Conservation (phyloP, 2,797 vertebrate species). For the Phalloptychus januarius region DNA sequence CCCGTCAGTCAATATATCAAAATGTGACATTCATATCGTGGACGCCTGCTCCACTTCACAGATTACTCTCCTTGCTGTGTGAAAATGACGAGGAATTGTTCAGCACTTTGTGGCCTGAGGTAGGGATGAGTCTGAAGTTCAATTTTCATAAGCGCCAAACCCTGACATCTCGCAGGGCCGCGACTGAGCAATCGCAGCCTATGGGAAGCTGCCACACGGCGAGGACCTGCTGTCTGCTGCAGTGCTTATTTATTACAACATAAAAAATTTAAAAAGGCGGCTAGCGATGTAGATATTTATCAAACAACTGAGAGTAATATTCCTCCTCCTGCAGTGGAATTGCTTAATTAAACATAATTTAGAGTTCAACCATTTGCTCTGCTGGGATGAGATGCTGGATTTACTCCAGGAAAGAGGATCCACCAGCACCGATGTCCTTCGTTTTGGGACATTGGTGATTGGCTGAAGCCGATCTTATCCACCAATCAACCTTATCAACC, state of each 20-base stretch:
- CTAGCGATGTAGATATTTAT: constrained; percentile 57
- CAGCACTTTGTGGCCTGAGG: constrained; percentile 53
- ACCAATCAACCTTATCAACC: no score
- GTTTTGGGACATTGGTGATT: no score
- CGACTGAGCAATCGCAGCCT: constrained; percentile 60
- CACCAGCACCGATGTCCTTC: not conserved
- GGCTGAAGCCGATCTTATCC: no score
- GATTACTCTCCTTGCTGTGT: constrained; percentile 59
- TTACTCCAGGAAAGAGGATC: constrained; percentile 57
- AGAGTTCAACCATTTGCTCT: constrained; percentile 40
- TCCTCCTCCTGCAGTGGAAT: constrained; percentile 45
- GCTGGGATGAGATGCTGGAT: constrained; percentile 49
- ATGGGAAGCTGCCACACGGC: constrained; percentile 51
- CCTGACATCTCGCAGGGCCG: constrained; percentile 61
- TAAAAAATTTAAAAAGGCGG: not conserved
- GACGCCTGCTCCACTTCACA: constrained; percentile 49
- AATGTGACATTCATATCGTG: constrained; percentile 37
- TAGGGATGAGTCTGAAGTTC: constrained; percentile 71
- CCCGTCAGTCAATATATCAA: constrained; percentile 36
- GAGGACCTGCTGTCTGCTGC: constrained; percentile 35
- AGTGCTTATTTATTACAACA: constrained; percentile 42
- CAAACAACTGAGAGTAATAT: constrained; percentile 63
- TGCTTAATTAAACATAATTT: constrained; percentile 67
- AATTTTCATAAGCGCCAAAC: constrained; percentile 66
- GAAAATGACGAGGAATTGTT: constrained; percentile 60